Conservation (phyloP, 2,888 invertebrate species). For the Epistrophe grossulariae region DNA sequence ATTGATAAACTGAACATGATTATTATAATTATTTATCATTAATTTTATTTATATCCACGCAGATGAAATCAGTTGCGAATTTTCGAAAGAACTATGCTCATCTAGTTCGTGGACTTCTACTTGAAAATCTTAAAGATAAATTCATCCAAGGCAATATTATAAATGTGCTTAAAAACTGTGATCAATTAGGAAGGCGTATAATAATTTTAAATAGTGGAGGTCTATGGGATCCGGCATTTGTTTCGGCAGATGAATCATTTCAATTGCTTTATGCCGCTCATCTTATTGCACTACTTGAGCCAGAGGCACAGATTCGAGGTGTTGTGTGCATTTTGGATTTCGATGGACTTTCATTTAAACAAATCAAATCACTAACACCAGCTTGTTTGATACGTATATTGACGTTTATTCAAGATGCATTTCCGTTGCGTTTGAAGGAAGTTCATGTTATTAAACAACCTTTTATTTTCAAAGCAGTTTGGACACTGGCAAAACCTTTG, state of each 20-base stretch:
- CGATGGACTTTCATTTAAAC: constrained; percentile 90
- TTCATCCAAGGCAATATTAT: constrained; percentile 89
- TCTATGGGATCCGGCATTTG: constrained; percentile 90
- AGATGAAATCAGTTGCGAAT: constrained; percentile 91
- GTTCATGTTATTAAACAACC: constrained; percentile 94
- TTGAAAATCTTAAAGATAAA: constrained; percentile 88
- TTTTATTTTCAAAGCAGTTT: constrained; percentile 92
- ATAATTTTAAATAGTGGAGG: constrained; percentile 90
- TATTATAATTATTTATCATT: not conserved
- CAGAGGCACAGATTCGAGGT: constrained; percentile 91
- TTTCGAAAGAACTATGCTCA: constrained; percentile 90
- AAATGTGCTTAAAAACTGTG: constrained; percentile 90
- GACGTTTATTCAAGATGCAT: constrained; percentile 93
- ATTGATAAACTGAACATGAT: not conserved
- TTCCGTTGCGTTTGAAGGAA: constrained; percentile 93
- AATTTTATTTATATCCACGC: constrained; percentile 39
- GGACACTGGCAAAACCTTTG: constrained; percentile 93
- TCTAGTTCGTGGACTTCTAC: constrained; percentile 87
- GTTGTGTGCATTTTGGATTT: constrained; percentile 94
- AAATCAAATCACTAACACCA: constrained; percentile 88
- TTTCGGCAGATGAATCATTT: constrained; percentile 90
- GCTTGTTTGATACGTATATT: constrained; percentile 90
- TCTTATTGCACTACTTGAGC: constrained; percentile 89
- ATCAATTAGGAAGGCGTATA: constrained; percentile 90
- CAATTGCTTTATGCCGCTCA: constrained; percentile 91